These are phyloP conservation scores for Meandrina meandrites DNA, from an alignment of 92 coral and sea anemone species.

Conservation along the genomic window DNA sequence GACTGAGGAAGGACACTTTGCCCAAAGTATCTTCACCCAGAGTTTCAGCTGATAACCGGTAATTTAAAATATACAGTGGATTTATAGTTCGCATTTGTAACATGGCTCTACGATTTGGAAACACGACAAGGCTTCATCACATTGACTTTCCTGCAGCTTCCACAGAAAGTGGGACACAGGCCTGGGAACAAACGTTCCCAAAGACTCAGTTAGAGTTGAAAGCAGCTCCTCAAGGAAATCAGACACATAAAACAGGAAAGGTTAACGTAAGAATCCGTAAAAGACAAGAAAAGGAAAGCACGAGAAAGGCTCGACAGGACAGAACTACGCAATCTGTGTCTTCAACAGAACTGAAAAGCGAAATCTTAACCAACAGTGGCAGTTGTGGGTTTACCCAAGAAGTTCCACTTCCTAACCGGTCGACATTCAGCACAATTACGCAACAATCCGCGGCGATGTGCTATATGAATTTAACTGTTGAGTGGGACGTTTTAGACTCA, in stretches of 20 bases:
- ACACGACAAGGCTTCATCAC: conserved; percentile 77
- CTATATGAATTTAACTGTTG: conserved; percentile 60
- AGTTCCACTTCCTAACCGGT: conserved; percentile 7
- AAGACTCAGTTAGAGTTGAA: conserved; percentile 20
- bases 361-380: conserved; percentile 31
- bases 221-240: conserved; percentile 13
- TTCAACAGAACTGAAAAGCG: conserved; percentile 54
- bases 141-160: conserved; percentile 62
- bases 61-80: background rate
- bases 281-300: conserved; percentile 35
- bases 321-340: conserved; percentile 47
- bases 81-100: background rate
- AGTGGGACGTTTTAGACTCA: conserved; percentile 93
- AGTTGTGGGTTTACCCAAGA: conserved; percentile 31
- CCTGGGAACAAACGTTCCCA: conserved; percentile 26
- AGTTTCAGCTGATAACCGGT: conserved; percentile 17
- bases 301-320: conserved; percentile 35
- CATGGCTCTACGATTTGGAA: conserved; percentile 81
- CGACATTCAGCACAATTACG: conserved; percentile 1
- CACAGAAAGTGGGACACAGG: conserved; percentile 22
- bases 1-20: background rate
- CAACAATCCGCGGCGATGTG: conserved; percentile 22
- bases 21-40: background rate
- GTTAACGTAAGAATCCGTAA: conserved; percentile 26
- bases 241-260: conserved; percentile 33